Percentiles rank a stretch among this genome's conserved stretches.
Conservation (phyloP, 2,888 invertebrate genomes). For the Parnassius glacialis region DNA sequence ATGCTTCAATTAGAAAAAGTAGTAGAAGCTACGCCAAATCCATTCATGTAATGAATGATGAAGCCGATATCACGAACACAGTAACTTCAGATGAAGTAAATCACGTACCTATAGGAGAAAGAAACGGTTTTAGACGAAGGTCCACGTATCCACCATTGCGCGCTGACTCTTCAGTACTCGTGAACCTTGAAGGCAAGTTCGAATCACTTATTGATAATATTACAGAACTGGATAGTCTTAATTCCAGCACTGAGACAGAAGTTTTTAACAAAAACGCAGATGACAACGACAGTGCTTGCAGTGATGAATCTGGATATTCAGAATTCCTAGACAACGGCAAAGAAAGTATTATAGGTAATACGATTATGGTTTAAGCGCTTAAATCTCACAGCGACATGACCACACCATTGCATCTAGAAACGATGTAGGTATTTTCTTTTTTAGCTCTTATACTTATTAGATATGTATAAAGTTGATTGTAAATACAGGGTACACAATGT, state of each 20-base stretch:
- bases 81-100: slow-evolving; percentile 59
- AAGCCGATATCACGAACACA: slow-evolving; percentile 34
- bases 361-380: slow-evolving; percentile 66
- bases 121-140: slow-evolving; percentile 62
- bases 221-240: slow-evolving; percentile 64
- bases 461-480: slow-evolving; percentile 30
- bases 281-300: slow-evolving; percentile 90
- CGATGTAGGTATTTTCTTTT: background rate
- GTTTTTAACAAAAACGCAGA: slow-evolving; percentile 71
- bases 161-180: slow-evolving; percentile 47
- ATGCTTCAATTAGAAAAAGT: slow-evolving; percentile 40
- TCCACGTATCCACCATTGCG: slow-evolving; percentile 72
- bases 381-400: background rate
- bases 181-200: slow-evolving; percentile 62
- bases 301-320: slow-evolving; percentile 95
- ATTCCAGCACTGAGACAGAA: slow-evolving; percentile 70
- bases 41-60: slow-evolving; percentile 35
- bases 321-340: slow-evolving; percentile 83
- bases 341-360: slow-evolving; percentile 73
- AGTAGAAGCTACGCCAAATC: slow-evolving; percentile 48
- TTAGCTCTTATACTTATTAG: slow-evolving; percentile 15
- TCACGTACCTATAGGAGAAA: slow-evolving; percentile 74
- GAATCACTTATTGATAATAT: slow-evolving; percentile 69
- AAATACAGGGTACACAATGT: slow-evolving; percentile 54
- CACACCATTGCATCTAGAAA: slow-evolving; percentile 10